Base-by-base conservation (phyloP, 1,140 invertebrate species). In the Thaumatotibia leucotreta region DNA sequence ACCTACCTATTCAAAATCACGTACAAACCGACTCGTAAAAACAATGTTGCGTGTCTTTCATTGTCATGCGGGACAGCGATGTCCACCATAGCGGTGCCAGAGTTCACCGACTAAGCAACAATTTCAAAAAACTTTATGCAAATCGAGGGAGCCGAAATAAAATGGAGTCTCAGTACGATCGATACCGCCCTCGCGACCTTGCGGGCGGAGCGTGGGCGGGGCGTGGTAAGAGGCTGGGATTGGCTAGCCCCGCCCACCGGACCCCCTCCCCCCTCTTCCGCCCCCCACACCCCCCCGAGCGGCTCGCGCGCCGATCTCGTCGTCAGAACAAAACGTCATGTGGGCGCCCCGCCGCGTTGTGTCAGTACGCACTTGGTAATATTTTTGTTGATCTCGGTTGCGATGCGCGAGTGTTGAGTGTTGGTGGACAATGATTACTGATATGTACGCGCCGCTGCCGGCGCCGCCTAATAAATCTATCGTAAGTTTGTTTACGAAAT, bases 141-240 rank as follows among this genome's bases (percentile, higher is more conserved):
- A 90, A 90, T 90, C 81, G 74, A 74, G 73, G 76, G 67, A 82
- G 78, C 80, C 83, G 79, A 87, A 89, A 88, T 90, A 90, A 90
- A 90, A 90, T 90, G 88, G 86, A 88, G 86, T 86, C 84, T 69
- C 66, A 33, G 82, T 83, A 80, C 84, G 86, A 88, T 88, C 84
- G 82, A 87, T 85, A 84, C 75, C 77, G 83, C 84, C 84, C 33
- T 50, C 65, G 58, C 58, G 65, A 61, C 58, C 58, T 61, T 62
- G 65, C 54, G 65, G 65, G 52, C 83, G 82, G 76, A 74, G 24
- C 49, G 67, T 29, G 67, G 24, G 63, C 84, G 80, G 82, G 76
- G 70, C 71, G 52, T 50, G 73, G 77, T 82, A 76, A 81, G 82
- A 83, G 84, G 81, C 78, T 73, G 80, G 77, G 79, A 84, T 78